These are phyloP conservation scores for Heptranchias perlo DNA, from an alignment of 2,113 vertebrate species.

Conservation along the genomic window DNA sequence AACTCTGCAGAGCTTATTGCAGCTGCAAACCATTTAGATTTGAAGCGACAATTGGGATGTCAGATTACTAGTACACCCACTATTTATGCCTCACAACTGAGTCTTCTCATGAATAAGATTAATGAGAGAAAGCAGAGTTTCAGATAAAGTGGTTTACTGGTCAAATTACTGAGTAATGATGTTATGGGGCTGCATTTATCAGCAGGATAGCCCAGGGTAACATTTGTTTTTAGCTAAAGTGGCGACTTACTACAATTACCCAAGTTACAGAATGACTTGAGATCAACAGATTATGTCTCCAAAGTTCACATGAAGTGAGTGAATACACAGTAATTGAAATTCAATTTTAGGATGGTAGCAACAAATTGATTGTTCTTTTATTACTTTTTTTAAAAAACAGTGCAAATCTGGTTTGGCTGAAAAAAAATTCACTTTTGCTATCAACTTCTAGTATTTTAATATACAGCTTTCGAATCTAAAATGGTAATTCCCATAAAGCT, in stretches of 20 bases:
- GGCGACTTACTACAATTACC: background rate
- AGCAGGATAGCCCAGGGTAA: background rate
- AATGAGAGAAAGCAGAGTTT: background rate
- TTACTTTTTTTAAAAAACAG: background rate
- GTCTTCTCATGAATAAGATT: background rate
- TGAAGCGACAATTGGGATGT: background rate
- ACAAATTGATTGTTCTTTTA: background rate
- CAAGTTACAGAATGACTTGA: background rate
- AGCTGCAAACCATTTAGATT: slow-evolving; percentile 4
- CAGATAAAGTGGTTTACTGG: background rate
- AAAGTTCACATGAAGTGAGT: background rate
- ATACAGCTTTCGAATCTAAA: background rate
- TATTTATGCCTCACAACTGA: background rate
- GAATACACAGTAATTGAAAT: background rate
- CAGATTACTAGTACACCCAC: background rate
- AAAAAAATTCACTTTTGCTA: background rate
- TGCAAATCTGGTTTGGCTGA: background rate
- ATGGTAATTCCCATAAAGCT: background rate
- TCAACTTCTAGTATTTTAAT: background rate
- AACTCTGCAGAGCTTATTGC: background rate
- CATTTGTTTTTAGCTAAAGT: slow-evolving; percentile 42
- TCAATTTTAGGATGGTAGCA: background rate
- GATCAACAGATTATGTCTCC: background rate
- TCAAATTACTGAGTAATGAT: background rate
- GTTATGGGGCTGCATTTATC: background rate